A percentile compares a stretch with the other conserved stretches of the same genome.
Conservation (phyloP, 2,797 vertebrate species). For the Fistularia tabacaria region DNA sequence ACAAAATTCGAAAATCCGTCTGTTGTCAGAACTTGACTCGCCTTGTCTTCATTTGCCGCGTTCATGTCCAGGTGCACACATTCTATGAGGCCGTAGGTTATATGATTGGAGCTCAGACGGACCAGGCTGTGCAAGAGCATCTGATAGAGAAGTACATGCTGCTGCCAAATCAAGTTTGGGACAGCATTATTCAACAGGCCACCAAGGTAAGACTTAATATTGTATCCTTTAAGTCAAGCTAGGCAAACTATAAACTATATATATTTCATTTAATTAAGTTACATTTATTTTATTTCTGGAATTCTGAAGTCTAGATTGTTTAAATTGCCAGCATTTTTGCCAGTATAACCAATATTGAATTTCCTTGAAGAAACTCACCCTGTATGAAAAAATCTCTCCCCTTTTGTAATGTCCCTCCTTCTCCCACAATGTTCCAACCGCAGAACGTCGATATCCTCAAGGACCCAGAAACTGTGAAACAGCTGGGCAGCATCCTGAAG, state of each 20-base stretch:
- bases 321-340: no score
- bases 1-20: background rate
- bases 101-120: conserved; percentile 98
- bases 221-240: background rate
- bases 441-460: conserved; percentile 99
- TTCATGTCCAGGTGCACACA: conserved; percentile 85
- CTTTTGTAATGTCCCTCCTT: background rate
- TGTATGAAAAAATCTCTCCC: background rate
- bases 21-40: background rate
- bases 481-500: conserved; percentile 98
- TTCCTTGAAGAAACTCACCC: background rate
- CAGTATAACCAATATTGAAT: no score
- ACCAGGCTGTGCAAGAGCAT: conserved; percentile 95
- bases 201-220: conserved; percentile 83
- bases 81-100: conserved; percentile 99
- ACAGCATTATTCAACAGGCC: conserved; percentile 99
- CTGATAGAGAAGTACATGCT: conserved; percentile 99
- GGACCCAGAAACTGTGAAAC: conserved; percentile 97
- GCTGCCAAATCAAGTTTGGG: conserved; percentile 98
- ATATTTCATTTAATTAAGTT: no score
- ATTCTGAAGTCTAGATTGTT: no score
- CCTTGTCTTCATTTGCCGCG: background rate
- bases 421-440: background rate
- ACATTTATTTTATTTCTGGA: no score
- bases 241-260: no score